Base-by-base conservation (phyloP, 2,888 invertebrate genomes). In the Eumacrocentrus americanus region DNA sequence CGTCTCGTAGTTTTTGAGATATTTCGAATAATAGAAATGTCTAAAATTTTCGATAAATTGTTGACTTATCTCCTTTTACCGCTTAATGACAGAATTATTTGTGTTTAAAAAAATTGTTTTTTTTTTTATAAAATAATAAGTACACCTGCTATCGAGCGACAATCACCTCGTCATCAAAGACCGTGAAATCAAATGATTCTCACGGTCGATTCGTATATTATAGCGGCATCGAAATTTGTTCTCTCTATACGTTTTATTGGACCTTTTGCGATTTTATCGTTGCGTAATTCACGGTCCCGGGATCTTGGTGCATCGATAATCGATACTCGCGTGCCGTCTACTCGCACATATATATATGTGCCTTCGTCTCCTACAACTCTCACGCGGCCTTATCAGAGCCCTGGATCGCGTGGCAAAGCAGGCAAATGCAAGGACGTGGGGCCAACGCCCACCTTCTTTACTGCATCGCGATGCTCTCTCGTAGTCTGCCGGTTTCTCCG, bases 241-340 rank as follows among this genome's bases (percentile, higher is more conserved):
- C 22, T 44, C n/a, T 9, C 42, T 20, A 14, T 6, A 5, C 44
- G 22, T 44, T 51, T 55, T 35, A 35, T 46, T 55, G 22, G 12
- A 22, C 22, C 40, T 16, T 47, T 46, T 20, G 20, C 23, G 47
- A 56, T 56, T 56, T 56, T 56, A 56, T 56, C 55, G 35, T 56
- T 56, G 56, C 47, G 56, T 56, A 56, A 56, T 56, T 56, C 56
- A 56, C 37, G 56, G 35, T 56, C 12, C 23, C 14, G 29, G 11
- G 9, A 14, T 47, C 35, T 37, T 9, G 23, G 23, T 47, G 22
- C 12, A 23, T 56, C 47, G 56, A 56, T 56, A 56, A 56, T 56
- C 56, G 47, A 56, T 56, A 56, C 56, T 47, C 56, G 47, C 56
- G 56, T 56, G 56, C 56, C 37, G 46, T 47, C 34, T 34, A 22